These are phyloP conservation scores for Nemurella pictetii DNA, from an alignment of 2,888 invertebrate genomes.

Conservation along the genomic window DNA sequence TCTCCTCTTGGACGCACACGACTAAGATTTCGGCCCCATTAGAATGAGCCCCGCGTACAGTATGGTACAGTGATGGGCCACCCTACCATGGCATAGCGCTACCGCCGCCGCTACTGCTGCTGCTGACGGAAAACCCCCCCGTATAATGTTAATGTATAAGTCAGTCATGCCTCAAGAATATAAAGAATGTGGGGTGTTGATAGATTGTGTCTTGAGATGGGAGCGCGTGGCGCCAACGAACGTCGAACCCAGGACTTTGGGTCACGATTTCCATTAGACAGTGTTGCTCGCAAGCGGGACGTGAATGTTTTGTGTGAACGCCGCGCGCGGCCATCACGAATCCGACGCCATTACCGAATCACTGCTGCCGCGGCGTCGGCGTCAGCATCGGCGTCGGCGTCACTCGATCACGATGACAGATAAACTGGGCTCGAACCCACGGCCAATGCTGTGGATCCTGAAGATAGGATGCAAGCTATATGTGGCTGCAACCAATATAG, in stretches of 20 bases:
- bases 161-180: background rate
- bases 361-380: background rate
- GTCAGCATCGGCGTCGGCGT: too few species aligned
- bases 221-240: background rate
- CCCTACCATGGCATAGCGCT: too few species aligned
- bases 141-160: background rate
- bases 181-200: slow-evolving; percentile 13
- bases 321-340: slow-evolving; percentile 10
- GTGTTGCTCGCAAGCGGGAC: background rate
- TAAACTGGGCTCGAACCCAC: background rate
- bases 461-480: too few species aligned
- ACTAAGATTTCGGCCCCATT: background rate
- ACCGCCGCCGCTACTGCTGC: background rate
- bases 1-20: background rate
- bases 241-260: slow-evolving; percentile 7
- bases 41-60: background rate
- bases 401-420: background rate
- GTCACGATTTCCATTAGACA: slow-evolving; percentile 30
- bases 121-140: too few species aligned
- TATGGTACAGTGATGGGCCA: background rate
- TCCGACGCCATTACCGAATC: background rate
- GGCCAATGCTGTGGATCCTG: too few species aligned
- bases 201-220: slow-evolving; percentile 10
- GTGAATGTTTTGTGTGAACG: slow-evolving; percentile 26
- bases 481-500: too few species aligned